Percentiles rank a stretch among this genome's conserved stretches.
phyloP scores from a whole-genome alignment of 30 jellyfish, hydroid and myxozoan genomes.

The Cassiopea andromeda region DNA sequence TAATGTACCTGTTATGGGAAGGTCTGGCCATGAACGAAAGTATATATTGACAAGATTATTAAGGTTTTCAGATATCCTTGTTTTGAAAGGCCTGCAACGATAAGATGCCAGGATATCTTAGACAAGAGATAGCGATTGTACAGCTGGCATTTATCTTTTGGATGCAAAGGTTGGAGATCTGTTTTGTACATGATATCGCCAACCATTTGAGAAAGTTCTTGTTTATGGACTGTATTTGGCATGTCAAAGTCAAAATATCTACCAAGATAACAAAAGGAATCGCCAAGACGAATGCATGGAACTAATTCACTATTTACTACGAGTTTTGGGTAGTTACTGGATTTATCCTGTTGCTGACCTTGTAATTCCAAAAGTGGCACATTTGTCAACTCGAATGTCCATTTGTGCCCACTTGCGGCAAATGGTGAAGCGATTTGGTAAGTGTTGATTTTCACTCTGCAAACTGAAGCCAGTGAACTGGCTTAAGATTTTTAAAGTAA shows the following conservation, averaged over 20 bases:
- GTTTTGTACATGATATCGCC: neutral
- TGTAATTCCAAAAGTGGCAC: slow-evolving; percentile 9
- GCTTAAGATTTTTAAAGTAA: neutral
- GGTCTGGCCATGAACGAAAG: too few species aligned
- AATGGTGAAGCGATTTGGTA: slow-evolving; percentile 12
- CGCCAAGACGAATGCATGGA: neutral
- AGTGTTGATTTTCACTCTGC: slow-evolving; percentile 10
- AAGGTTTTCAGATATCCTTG: neutral
- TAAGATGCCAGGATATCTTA: neutral
- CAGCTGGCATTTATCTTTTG: neutral
- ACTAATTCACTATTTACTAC: neutral
- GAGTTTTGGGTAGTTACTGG: slow-evolving; percentile 4
- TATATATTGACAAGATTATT: too few species aligned
- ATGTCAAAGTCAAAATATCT: slow-evolving; percentile 12
- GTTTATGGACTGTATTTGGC: neutral
- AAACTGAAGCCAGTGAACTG: slow-evolving; percentile 18
- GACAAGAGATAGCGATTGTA: neutral
- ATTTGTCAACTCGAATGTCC: slow-evolving; percentile 17
- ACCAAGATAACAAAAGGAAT: slow-evolving; percentile 8
- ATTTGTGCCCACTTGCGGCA: slow-evolving; percentile 18
- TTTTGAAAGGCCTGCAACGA: neutral
- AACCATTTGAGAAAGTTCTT: neutral
- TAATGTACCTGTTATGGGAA: too few species aligned
- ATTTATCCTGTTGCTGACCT: neutral
- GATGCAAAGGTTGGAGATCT: neutral